Conservation (phyloP, 2,113 vertebrate species). For the Arothron firmamentum region DNA sequence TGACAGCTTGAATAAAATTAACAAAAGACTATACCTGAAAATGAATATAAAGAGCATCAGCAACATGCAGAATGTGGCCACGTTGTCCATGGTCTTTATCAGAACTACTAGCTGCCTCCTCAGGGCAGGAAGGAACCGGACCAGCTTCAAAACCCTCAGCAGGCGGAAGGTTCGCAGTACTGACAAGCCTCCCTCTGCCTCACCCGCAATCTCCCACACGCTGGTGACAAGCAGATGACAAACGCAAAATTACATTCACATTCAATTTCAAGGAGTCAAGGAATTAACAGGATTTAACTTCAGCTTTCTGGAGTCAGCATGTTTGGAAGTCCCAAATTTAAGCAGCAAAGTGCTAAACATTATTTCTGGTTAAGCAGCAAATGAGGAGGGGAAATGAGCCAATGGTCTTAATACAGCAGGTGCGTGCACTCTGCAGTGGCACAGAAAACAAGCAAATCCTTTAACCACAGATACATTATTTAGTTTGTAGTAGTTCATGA, state of each 20-base stretch:
- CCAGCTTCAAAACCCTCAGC: conserved; percentile 88
- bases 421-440: conserved; percentile 16
- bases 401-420: conserved; percentile 19
- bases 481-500: conserved; percentile 55
- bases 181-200: conserved; percentile 86
- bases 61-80: conserved; percentile 93
- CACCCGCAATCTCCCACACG: conserved; percentile 92
- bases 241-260: conserved; percentile 9
- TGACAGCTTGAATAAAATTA: neutral
- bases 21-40: conserved; percentile 78
- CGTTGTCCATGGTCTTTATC: conserved; percentile 96
- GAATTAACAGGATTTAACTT: conserved; percentile 5
- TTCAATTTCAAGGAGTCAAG: conserved; percentile 1
- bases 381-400: conserved; percentile 14
- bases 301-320: conserved; percentile 7
- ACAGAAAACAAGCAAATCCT: conserved; percentile 44
- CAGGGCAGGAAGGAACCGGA: conserved; percentile 88
- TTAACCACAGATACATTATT: conserved; percentile 55
- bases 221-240: conserved; percentile 60
- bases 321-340: conserved; percentile 2
- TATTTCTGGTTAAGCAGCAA: conserved; percentile 11
- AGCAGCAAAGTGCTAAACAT: neutral
- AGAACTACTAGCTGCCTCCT: conserved; percentile 90
- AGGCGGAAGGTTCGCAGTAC: conserved; percentile 88
- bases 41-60: conserved; percentile 96